Evolutionary conservation across 2,888 invertebrate species (phyloP).

Genomic region (Sphecodes monilicornis): DNA sequence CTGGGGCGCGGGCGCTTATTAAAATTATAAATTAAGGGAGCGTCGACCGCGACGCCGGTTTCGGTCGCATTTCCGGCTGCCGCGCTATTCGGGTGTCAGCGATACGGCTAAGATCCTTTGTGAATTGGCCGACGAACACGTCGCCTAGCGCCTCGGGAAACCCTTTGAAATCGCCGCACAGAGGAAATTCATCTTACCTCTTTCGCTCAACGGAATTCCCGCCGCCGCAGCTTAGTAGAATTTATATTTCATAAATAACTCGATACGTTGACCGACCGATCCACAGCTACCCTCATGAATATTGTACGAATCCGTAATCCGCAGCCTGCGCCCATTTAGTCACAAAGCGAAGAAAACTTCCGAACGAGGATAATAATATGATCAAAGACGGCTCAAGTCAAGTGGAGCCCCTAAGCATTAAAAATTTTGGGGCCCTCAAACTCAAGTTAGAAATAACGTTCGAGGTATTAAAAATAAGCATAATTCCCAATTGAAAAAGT

Average conservation of each 20-base stretch:
- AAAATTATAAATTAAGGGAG: conserved; percentile 68
- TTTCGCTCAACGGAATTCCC: background rate
- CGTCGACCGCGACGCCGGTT: conserved; percentile 28
- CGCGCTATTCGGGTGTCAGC: background rate
- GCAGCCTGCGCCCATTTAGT: background rate
- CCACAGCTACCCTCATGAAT: conserved; percentile 21
- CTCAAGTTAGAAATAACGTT: too few species aligned
- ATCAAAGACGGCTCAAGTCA: too few species aligned
- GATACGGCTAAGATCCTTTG: background rate
- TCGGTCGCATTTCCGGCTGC: conserved; percentile 15
- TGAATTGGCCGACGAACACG: background rate
- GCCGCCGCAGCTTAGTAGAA: background rate
- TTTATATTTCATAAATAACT: background rate
- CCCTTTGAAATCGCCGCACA: conserved; percentile 7
- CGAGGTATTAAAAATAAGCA: too few species aligned
- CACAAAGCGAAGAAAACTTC: background rate
- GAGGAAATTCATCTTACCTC: conserved; percentile 5
- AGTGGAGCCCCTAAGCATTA: too few species aligned
- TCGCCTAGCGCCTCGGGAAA: background rate
- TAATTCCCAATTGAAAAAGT: too few species aligned
- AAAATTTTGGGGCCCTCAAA: too few species aligned
- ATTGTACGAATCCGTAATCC: conserved; percentile 7
- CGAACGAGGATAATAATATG: background rate
- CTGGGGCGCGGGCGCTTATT: conserved; percentile 51
- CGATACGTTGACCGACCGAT: background rate